Conservation (phyloP, 2,888 invertebrate species). For the Choreutis nemorana region DNA sequence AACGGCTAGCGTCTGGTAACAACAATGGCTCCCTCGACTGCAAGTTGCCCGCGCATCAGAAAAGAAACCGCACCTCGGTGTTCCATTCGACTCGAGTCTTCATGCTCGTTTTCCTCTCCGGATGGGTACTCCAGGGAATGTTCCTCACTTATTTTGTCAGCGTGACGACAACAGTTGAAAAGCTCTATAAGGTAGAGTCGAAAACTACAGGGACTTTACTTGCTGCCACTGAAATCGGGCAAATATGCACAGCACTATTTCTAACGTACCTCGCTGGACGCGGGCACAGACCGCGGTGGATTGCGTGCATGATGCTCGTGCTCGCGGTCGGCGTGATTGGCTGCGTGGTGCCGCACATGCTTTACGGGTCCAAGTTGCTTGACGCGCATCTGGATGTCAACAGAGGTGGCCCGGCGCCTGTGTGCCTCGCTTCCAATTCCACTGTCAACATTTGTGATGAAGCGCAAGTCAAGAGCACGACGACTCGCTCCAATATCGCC, state of each 20-base stretch:
- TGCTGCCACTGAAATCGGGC: slow-evolving; percentile 92
- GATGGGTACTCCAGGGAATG: slow-evolving; percentile 90
- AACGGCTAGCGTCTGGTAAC: slow-evolving; percentile 55
- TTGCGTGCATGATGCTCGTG: slow-evolving; percentile 90
- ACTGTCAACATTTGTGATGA: slow-evolving; percentile 59
- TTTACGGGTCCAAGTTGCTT: slow-evolving; percentile 80
- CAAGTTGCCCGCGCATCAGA: slow-evolving; percentile 69
- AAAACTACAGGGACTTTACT: slow-evolving; percentile 89
- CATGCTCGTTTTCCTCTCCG: slow-evolving; percentile 86
- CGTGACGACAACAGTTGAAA: slow-evolving; percentile 92
- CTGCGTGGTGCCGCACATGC: slow-evolving; percentile 87
- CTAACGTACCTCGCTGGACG: slow-evolving; percentile 91
- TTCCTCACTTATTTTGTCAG: slow-evolving; percentile 94
- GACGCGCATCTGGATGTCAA: slow-evolving; percentile 42
- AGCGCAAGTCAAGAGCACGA: slow-evolving; percentile 69
- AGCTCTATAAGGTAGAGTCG: slow-evolving; percentile 90
- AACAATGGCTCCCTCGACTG: slow-evolving; percentile 82
- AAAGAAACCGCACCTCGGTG: slow-evolving; percentile 70
- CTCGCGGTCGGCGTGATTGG: slow-evolving; percentile 87
- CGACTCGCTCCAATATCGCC: slow-evolving; percentile 77
- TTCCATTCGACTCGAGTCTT: slow-evolving; percentile 90
- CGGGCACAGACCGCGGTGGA: slow-evolving; percentile 93
- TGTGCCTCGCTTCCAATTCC: slow-evolving; percentile 28
- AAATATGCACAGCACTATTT: slow-evolving; percentile 88
- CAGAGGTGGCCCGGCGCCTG: slow-evolving; percentile 38